Conservation (phyloP, 92 coral and sea anemone genomes). For the Palythoa caribaeorum region DNA sequence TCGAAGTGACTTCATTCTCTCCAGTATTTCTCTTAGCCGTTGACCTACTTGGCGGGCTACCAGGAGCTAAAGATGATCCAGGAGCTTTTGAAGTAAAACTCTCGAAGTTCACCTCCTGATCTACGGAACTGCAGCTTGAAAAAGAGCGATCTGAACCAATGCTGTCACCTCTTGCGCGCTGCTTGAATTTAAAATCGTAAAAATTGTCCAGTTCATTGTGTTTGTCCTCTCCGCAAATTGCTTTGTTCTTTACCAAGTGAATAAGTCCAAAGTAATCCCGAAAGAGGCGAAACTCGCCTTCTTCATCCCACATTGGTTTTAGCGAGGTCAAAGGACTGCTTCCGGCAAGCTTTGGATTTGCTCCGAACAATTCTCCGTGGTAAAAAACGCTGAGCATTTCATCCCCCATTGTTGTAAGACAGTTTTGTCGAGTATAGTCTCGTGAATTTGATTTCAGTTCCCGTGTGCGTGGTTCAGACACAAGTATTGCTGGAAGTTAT, state of each 20-base stretch:
- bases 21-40: constrained; percentile 56
- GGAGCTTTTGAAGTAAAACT: constrained; percentile 80
- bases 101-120: constrained; percentile 84
- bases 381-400: constrained; percentile 97
- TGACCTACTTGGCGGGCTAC: constrained; percentile 73
- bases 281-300: constrained; percentile 93
- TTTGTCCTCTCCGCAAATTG: constrained; percentile 69
- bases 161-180: constrained; percentile 94
- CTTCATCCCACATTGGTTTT: constrained; percentile 82
- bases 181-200: constrained; percentile 85
- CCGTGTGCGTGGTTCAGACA: constrained; percentile 7
- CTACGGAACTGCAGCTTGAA: constrained; percentile 93
- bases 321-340: constrained; percentile 73
- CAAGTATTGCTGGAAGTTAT: constrained; percentile 16
- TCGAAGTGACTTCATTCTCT: constrained; percentile 75
- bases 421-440: background rate
- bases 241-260: constrained; percentile 88
- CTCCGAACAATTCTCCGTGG: constrained; percentile 89
- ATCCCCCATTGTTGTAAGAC: constrained; percentile 90
- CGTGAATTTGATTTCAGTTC: background rate
- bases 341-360: constrained; percentile 81
- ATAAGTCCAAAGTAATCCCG: constrained; percentile 98
- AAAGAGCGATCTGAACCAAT: constrained; percentile 95
- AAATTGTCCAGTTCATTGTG: constrained; percentile 70
- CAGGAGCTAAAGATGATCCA: constrained; percentile 86